Evolutionary conservation across 2,797 vertebrate species (phyloP).

Genomic region (Carcharodon carcharias): DNA sequence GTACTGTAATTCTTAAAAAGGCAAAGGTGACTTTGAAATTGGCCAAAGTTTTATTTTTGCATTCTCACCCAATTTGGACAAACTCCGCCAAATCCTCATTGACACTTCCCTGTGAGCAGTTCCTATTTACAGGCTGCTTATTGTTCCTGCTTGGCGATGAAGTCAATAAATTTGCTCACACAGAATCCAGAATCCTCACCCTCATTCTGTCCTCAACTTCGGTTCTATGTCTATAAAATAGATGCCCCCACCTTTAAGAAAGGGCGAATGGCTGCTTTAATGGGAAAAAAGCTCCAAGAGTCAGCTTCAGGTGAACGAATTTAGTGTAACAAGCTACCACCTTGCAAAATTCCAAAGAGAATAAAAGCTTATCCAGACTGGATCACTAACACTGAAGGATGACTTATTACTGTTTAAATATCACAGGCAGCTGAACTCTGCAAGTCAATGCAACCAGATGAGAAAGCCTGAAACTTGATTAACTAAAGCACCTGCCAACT

Average conservation of each 20-base stretch:
- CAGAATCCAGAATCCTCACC: neutral
- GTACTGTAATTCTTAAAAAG: neutral
- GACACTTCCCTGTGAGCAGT: neutral
- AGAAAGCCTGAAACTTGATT: constrained; percentile 22
- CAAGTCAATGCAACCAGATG: neutral
- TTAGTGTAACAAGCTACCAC: neutral
- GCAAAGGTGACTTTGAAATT: neutral
- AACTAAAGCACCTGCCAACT: constrained; percentile 31
- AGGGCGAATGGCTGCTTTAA: neutral
- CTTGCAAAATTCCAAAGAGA: neutral
- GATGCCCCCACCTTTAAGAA: neutral
- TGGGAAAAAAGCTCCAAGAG: neutral
- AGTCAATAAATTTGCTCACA: neutral
- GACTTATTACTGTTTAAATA: constrained; percentile 14
- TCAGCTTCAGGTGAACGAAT: neutral
- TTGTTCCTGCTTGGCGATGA: neutral
- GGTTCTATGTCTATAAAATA: neutral
- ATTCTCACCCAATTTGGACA: neutral
- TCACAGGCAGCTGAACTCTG: neutral
- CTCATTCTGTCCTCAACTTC: neutral
- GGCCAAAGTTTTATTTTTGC: neutral
- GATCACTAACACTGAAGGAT: neutral
- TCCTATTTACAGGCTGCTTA: neutral
- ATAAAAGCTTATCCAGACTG: neutral
- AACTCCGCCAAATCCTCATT: neutral